Percentiles rank a stretch among this genome's conserved stretches.
Conservation (phyloP, 2,888 invertebrate genomes). For the Drosophila leonis region DNA sequence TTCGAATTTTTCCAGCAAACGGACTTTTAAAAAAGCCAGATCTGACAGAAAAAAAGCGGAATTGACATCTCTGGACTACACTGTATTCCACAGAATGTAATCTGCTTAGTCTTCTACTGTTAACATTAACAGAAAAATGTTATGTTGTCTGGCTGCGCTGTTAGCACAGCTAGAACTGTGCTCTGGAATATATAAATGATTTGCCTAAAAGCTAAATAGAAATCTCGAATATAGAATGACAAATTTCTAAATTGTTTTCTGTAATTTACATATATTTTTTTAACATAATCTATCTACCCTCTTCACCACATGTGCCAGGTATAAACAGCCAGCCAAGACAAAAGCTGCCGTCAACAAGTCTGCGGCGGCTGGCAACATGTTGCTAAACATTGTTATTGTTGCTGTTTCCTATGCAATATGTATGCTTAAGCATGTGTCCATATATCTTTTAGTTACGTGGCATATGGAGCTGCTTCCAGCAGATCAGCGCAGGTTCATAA, state of each 20-base stretch:
- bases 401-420: constrained; percentile 6
- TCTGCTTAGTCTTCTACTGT: neutral
- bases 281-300: neutral
- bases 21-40: too few species aligned
- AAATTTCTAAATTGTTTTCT: neutral
- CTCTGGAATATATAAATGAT: neutral
- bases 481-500: constrained; percentile 68
- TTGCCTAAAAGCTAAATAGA: neutral
- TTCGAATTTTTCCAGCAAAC: too few species aligned
- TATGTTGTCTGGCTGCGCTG: neutral
- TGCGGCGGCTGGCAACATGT: constrained; percentile 62
- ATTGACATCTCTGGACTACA: too few species aligned
- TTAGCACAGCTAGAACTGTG: neutral
- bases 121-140: constrained; percentile 2
- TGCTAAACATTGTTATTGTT: constrained; percentile 45
- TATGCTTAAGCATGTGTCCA: neutral
- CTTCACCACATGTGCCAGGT: neutral
- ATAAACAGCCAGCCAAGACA: constrained; percentile 55
- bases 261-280: neutral
- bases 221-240: neutral
- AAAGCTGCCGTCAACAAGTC: constrained; percentile 77
- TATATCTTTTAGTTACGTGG: constrained; percentile 43
- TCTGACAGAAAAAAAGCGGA: too few species aligned
- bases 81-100: too few species aligned
- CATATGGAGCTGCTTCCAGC: constrained; percentile 23